Evolutionary conservation across 1,140 invertebrate species (phyloP).

Genomic region (Zaprionus davidi): DNA sequence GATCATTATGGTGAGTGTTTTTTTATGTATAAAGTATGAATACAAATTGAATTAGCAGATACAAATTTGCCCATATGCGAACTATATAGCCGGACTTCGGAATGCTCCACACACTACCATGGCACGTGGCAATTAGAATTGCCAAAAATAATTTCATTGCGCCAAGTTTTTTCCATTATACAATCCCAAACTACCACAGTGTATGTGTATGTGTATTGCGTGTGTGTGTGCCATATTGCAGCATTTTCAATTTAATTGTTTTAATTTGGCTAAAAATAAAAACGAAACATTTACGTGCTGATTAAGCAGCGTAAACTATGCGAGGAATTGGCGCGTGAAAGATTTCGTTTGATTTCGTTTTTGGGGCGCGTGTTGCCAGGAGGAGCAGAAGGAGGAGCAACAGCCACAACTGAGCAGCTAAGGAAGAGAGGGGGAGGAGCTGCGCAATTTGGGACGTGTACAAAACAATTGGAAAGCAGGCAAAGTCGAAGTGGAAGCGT

Average conservation of each 20-base stretch:
- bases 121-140: conserved; percentile 40
- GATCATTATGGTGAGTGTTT: not conserved
- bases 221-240: conserved; percentile 47
- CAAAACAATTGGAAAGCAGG: conserved; percentile 73
- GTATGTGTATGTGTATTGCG: conserved; percentile 7
- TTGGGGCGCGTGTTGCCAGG: conserved; percentile 14
- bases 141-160: conserved; percentile 29
- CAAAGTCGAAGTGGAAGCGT: conserved; percentile 39
- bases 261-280: conserved; percentile 68
- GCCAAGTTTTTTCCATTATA: conserved; percentile 39
- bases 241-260: conserved; percentile 49
- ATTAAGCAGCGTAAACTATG: conserved; percentile 65
- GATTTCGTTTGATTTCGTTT: conserved; percentile 74
- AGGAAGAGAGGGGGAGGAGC: not conserved
- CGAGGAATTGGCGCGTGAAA: conserved; percentile 79
- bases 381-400: not conserved
- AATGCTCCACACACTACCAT: conserved; percentile 5
- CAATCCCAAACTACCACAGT: conserved; percentile 14
- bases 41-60: not conserved
- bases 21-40: not conserved
- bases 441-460: conserved; percentile 37
- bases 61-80: not conserved
- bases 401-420: not conserved
- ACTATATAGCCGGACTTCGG: conserved; percentile 5
- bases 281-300: conserved; percentile 58